Percentiles rank a stretch among this genome's conserved stretches.
Conservation (phyloP, 2,797 vertebrate species). For the Salmo trutta region DNA sequence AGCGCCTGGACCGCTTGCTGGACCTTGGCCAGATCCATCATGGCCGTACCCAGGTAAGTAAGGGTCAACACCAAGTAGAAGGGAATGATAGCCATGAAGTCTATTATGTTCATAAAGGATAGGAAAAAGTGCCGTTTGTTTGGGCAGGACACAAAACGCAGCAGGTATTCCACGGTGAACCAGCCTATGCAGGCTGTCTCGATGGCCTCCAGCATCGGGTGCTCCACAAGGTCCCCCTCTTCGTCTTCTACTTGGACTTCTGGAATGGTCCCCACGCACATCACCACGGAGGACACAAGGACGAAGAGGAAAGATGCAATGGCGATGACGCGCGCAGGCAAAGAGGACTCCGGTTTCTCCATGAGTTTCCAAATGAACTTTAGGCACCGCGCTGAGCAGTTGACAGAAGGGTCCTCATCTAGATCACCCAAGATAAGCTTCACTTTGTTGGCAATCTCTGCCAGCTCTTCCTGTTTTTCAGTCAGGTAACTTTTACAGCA, state of each 20-base stretch:
- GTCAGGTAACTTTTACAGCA: slow-evolving; percentile 91
- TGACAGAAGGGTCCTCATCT: slow-evolving; percentile 81
- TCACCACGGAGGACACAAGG: slow-evolving; percentile 88
- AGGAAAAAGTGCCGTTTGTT: slow-evolving; percentile 88
- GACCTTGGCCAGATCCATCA: slow-evolving; percentile 92
- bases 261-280: slow-evolving; percentile 95
- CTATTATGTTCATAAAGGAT: slow-evolving; percentile 94
- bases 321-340: slow-evolving; percentile 85
- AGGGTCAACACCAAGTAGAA: slow-evolving; percentile 92
- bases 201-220: slow-evolving; percentile 88
- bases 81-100: slow-evolving; percentile 91
- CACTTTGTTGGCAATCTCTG: slow-evolving; percentile 90
- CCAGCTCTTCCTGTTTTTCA: slow-evolving; percentile 92
- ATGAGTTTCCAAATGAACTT: slow-evolving; percentile 90
- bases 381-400: slow-evolving; percentile 83
- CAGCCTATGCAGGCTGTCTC: slow-evolving; percentile 93
- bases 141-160: slow-evolving; percentile 89
- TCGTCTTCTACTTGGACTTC: slow-evolving; percentile 87
- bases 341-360: slow-evolving; percentile 94
- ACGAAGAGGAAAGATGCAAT: slow-evolving; percentile 92
- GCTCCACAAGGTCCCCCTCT: slow-evolving; percentile 87
- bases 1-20: slow-evolving; percentile 95
- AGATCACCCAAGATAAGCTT: slow-evolving; percentile 90
- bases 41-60: slow-evolving; percentile 87
- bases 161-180: slow-evolving; percentile 92